Conservation (phyloP, 2,113 vertebrate species). For the Chlamydotis undulata region DNA sequence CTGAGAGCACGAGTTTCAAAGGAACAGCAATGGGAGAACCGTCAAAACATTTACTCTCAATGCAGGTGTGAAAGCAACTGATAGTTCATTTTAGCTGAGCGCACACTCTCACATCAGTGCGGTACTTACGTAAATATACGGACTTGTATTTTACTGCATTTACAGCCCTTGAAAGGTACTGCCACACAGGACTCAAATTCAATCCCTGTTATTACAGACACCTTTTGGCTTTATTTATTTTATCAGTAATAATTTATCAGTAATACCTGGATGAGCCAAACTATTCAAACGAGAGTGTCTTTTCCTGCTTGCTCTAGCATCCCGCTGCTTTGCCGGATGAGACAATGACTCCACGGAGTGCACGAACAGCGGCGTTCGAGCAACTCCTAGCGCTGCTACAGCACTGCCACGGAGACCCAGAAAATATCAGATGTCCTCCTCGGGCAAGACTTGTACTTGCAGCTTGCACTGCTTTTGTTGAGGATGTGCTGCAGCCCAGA, state of each 20-base stretch:
- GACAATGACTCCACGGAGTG: not conserved
- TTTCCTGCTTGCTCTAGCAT: no score
- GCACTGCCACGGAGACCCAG: not conserved
- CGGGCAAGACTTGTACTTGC: not conserved
- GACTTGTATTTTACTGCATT: not conserved
- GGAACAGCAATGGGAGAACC: not conserved
- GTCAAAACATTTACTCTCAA: not conserved
- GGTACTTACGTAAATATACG: accelerated
- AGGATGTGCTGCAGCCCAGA: not conserved
- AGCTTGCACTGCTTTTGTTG: no score
- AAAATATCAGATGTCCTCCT: not conserved
- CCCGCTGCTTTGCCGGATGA: not conserved
- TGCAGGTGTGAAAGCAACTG: accelerated
- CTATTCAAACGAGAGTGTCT: not conserved
- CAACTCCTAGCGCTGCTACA: not conserved
- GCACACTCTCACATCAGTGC: not conserved
- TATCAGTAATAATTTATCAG: not conserved
- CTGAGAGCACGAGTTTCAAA: accelerated
- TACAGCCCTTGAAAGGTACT: not conserved
- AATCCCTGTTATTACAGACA: not conserved
- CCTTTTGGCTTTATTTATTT: not conserved
- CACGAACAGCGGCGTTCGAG: accelerated
- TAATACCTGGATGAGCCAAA: not conserved
- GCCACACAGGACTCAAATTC: not conserved
- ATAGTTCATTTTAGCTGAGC: not conserved